Evolutionary conservation across 2,888 invertebrate species (phyloP), one percentile per base, ranked within the genome.

Genomic region (Cerastis rubricosa): DNA sequence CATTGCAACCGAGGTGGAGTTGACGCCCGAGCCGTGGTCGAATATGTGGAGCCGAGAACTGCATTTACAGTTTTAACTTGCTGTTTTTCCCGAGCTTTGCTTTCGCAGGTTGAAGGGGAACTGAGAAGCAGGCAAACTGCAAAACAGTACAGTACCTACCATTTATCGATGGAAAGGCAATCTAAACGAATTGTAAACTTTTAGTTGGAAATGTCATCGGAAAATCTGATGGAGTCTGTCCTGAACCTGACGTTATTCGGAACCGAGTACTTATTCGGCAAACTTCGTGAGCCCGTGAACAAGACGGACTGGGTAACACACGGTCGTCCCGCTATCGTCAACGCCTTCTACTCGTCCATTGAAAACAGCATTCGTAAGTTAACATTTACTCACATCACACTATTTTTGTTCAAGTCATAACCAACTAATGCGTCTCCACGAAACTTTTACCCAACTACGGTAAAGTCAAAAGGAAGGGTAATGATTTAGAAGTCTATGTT

Each of bases 331-430:
- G 98, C 98, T 14, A 97, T 98, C 80, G 98, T 99, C 76, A 98
- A 99, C 92, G 98, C 98, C 5, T 99, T 98, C 96, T 99, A 98
- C 92, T 98, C 98, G 1, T 98, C 98, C 0, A 97, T 98, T 73
- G 98, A 98, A 94, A 99, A 99, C 93, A 98, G 98, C 91, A 98
- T 99, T 86, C 98, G 98, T 98, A 97, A 97, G 98, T 97, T 51
- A 25, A n/a, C n/a, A 43, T 43, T n/a, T 35, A 35, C 19, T 19
- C 7, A 19, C 19, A 49, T 19, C 7, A 19, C 19, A 49, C 6
- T 49, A 19, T 49, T 49, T n/a, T n/a, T n/a, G n/a, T n/a, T 19
- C 6, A 19, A 49, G 19, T 17, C 49, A 49, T 49, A 49, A 17
- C 19, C 6, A 19, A 19, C 49, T 7, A 7, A 49, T 49, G 19